Evolutionary conservation across 2,888 invertebrate genomes (phyloP), one percentile per base, ranked within the genome.

Genomic region (Arenicola marina): DNA sequence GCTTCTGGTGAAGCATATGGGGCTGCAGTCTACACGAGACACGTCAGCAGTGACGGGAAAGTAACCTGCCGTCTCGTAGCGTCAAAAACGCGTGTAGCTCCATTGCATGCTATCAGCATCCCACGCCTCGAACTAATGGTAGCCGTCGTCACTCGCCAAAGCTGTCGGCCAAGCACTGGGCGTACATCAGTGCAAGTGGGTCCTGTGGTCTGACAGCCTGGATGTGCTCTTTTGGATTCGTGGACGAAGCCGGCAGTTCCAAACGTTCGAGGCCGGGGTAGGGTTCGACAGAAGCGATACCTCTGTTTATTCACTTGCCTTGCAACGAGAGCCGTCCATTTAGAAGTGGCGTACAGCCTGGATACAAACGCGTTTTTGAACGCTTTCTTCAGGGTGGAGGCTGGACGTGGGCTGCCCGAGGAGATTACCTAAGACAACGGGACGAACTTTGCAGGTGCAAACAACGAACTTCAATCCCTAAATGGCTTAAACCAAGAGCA

Each of bases 151-250:
- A n/a, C n/a, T n/a, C n/a, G n/a, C n/a, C n/a, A n/a, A n/a, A n/a
- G n/a, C n/a, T n/a, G n/a, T n/a, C n/a, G n/a, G n/a, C n/a, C n/a
- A n/a, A n/a, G n/a, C n/a, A n/a, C n/a, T n/a, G n/a, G n/a, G n/a
- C n/a, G n/a, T n/a, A n/a, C n/a, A n/a, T 4, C 29, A 15, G 24
- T n/a, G 51, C n/a, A 45, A 21, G n/a, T 48, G n/a, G n/a, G n/a
- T n/a, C n/a, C n/a, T n/a, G n/a, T n/a, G n/a, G n/a, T n/a, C n/a
- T n/a, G n/a, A n/a, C n/a, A n/a, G n/a, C n/a, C n/a, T n/a, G n/a
- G n/a, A n/a, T n/a, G n/a, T n/a, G n/a, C n/a, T 63, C 18, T 68
- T 29, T 18, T 69, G 72, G 69, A 56, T 70, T n/a, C 32, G 59
- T 24, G 51, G 62, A 24, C 53, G 48, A 26, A 67, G 67, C 38